phyloP scores from a whole-genome alignment of 30 jellyfish, hydroid and myxozoan genomes.

The Pseudorhiza aurosa region DNA sequence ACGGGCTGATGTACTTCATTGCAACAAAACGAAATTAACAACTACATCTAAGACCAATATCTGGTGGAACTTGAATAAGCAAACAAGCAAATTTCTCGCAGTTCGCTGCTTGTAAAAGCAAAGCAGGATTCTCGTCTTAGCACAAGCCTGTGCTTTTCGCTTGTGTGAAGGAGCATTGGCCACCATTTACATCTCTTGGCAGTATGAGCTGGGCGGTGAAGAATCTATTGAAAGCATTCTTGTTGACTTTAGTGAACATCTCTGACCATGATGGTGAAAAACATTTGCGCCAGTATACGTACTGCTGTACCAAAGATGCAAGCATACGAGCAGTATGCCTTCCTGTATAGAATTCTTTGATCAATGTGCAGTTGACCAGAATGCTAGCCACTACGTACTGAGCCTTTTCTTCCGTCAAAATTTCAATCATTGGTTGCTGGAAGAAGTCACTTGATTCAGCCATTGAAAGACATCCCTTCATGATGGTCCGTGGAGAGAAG shows the following conservation, averaged over 20 bases:
- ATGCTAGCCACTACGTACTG: not conserved
- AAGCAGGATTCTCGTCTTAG: not conserved
- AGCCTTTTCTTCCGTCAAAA: not conserved
- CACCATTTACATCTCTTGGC: not conserved
- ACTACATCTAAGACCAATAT: not conserved
- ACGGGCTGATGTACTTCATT: not conserved
- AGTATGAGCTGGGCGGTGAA: not conserved
- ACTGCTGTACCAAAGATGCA: not conserved
- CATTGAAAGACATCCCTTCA: not conserved
- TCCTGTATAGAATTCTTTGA: not conserved
- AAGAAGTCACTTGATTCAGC: not conserved
- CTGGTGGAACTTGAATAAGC: not conserved
- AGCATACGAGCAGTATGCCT: not conserved
- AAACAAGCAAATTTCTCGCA: not conserved
- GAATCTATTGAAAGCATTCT: not conserved
- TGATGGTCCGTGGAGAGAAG: not conserved
- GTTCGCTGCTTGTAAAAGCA: too few species aligned
- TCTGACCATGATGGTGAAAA: not conserved
- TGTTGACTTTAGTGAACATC: not conserved
- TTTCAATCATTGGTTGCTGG: constrained; percentile 1
- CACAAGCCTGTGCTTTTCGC: not conserved
- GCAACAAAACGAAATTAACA: not conserved
- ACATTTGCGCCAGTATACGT: not conserved
- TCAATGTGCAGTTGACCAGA: not conserved
- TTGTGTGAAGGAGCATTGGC: not conserved